Evolutionary conservation across 2,888 invertebrate genomes (phyloP).

Genomic region (Drosophila monieri): DNA sequence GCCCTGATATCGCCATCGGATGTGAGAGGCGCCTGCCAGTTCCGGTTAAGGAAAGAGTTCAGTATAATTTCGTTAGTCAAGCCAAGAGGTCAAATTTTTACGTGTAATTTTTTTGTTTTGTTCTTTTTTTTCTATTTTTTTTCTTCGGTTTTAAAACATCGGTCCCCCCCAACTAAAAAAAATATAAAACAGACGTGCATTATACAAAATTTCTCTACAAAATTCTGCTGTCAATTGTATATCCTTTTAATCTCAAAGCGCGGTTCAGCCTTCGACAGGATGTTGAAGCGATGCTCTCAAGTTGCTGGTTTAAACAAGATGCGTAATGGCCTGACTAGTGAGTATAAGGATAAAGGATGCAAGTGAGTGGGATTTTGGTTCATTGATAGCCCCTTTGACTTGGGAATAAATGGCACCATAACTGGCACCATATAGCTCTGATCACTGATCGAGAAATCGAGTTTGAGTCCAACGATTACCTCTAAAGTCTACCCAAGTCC

Average conservation of each 20-base stretch:
- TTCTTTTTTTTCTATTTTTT: background rate
- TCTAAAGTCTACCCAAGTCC: too few relatives aligned
- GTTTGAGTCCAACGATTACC: too few relatives aligned
- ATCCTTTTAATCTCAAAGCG: background rate
- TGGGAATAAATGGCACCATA: too few relatives aligned
- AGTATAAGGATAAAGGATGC: background rate
- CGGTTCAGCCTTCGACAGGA: background rate
- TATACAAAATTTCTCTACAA: background rate
- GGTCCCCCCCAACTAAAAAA: background rate
- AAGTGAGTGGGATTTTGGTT: too few relatives aligned
- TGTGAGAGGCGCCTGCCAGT: background rate
- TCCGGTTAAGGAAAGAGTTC: background rate
- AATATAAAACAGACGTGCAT: background rate
- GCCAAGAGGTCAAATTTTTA: slow-evolving; percentile 4
- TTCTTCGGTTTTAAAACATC: background rate
- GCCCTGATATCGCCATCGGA: background rate
- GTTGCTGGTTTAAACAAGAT: background rate
- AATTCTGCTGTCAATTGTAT: background rate
- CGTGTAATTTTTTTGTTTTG: background rate
- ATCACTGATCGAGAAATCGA: too few relatives aligned
- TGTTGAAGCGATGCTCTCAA: background rate
- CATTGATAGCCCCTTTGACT: too few relatives aligned
- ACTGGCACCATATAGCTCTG: too few relatives aligned
- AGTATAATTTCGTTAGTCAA: background rate
- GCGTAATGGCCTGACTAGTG: background rate